Conservation (phyloP, 1,140 invertebrate species). For the Rhizoglyphus robini region DNA sequence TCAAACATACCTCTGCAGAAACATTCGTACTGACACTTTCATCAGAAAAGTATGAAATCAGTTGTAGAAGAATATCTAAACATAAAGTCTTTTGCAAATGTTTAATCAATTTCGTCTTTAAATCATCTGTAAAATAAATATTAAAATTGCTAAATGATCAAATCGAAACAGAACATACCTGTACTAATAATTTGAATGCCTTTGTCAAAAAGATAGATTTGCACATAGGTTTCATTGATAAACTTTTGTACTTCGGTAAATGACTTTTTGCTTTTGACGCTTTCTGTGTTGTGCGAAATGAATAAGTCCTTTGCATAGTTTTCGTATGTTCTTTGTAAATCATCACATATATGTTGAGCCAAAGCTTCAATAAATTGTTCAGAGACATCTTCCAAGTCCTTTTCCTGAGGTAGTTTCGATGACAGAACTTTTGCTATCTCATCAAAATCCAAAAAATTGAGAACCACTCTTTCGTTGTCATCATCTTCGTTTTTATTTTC, state of each 20-base stretch:
- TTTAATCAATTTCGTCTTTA: conserved; percentile 52
- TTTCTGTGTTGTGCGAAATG: conserved; percentile 46
- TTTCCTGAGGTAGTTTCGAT: neutral
- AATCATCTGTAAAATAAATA: conserved; percentile 36
- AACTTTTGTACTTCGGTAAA: conserved; percentile 66
- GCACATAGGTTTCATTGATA: conserved; percentile 53
- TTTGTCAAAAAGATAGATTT: conserved; percentile 70
- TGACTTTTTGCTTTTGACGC: conserved; percentile 47
- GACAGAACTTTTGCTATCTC: neutral
- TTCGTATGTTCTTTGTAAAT: conserved; percentile 35
- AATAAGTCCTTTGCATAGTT: conserved; percentile 49
- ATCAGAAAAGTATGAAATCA: conserved; percentile 41
- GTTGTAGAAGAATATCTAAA: conserved; percentile 58
- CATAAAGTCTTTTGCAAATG: conserved; percentile 73
- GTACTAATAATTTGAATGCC: conserved; percentile 51
- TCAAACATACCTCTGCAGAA: neutral
- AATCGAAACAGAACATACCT: conserved; percentile 30
- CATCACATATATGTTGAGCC: conserved; percentile 19
- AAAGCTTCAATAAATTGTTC: conserved; percentile 5
- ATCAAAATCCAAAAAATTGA: conserved; percentile 28
- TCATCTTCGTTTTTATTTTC: conserved; percentile 31
- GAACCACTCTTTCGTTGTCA: conserved; percentile 25
- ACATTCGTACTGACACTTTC: conserved; percentile 33
- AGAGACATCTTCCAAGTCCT: conserved; percentile 9
- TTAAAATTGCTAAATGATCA: neutral